phyloP scores from a whole-genome alignment of 2,113 vertebrate genomes.

The Prochilodus magdalenae region DNA sequence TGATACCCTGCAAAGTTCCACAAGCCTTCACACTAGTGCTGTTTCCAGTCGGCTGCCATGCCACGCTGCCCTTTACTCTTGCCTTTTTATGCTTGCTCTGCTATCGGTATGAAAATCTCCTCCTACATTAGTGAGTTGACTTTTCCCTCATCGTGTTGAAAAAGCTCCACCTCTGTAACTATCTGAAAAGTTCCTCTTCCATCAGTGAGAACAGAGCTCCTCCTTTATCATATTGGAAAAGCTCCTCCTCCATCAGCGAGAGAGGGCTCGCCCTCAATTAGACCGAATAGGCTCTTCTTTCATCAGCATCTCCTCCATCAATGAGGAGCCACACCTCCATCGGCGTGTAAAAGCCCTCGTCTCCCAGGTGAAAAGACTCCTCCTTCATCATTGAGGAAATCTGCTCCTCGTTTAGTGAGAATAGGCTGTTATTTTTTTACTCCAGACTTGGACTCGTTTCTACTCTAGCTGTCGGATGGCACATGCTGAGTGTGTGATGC shows the following conservation, averaged over 20 bases:
- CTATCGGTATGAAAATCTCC: too few relatives aligned
- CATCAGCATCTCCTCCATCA: neutral
- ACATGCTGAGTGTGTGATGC: conserved; percentile 13
- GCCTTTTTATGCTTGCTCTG: too few relatives aligned
- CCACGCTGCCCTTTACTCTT: neutral
- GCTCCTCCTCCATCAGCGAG: neutral
- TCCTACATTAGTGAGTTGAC: neutral
- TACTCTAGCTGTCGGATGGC: neutral
- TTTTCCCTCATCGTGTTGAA: neutral
- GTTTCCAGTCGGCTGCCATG: neutral
- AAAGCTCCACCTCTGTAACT: neutral
- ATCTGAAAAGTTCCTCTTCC: neutral
- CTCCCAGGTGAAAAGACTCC: too few relatives aligned
- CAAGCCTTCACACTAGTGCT: neutral
- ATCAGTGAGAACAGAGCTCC: neutral
- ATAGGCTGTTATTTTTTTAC: neutral
- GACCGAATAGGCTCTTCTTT: too few relatives aligned
- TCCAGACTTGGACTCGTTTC: neutral
- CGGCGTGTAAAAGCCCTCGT: too few relatives aligned
- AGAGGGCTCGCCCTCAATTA: too few relatives aligned
- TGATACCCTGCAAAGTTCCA: neutral
- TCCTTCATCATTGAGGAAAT: neutral
- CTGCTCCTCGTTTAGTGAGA: neutral
- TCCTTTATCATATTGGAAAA: neutral
- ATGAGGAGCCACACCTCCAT: neutral